phyloP scores from a whole-genome alignment of 23 tunicate species.

The Diplosoma virens region DNA sequence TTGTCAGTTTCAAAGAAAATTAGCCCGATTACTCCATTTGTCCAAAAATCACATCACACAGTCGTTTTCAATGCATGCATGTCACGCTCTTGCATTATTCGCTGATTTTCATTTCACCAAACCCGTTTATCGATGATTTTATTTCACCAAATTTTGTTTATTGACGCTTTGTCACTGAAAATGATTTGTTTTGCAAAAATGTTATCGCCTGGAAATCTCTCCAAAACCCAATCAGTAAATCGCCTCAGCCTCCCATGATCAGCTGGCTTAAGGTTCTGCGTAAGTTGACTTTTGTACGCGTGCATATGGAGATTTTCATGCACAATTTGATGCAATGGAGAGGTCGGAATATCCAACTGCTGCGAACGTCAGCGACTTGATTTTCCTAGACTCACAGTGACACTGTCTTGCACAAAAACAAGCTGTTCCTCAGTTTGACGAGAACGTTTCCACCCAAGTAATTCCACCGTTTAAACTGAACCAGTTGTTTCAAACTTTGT shows the following conservation, averaged over 20 bases:
- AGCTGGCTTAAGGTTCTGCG: not conserved
- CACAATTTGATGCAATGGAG: not conserved
- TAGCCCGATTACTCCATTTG: not conserved
- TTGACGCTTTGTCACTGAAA: not conserved
- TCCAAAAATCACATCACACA: too few species aligned
- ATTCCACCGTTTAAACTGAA: too few species aligned
- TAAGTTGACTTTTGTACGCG: not conserved
- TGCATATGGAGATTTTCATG: not conserved
- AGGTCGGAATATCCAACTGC: too few species aligned
- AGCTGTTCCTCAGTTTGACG: too few species aligned
- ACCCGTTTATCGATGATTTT: too few species aligned
- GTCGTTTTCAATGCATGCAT: not conserved
- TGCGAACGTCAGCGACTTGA: too few species aligned
- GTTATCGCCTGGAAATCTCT: not conserved
- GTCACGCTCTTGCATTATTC: not conserved
- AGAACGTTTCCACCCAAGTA: too few species aligned
- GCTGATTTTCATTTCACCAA: not conserved
- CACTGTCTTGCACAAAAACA: too few species aligned
- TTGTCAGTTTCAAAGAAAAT: not conserved
- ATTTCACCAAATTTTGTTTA: too few species aligned
- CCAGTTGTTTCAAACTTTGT: too few species aligned
- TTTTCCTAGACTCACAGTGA: too few species aligned
- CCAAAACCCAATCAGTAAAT: not conserved
- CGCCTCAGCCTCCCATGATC: not conserved
- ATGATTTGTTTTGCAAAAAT: not conserved